Conservation (phyloP, 2,888 invertebrate species). For the Drosophila villosipedis region DNA sequence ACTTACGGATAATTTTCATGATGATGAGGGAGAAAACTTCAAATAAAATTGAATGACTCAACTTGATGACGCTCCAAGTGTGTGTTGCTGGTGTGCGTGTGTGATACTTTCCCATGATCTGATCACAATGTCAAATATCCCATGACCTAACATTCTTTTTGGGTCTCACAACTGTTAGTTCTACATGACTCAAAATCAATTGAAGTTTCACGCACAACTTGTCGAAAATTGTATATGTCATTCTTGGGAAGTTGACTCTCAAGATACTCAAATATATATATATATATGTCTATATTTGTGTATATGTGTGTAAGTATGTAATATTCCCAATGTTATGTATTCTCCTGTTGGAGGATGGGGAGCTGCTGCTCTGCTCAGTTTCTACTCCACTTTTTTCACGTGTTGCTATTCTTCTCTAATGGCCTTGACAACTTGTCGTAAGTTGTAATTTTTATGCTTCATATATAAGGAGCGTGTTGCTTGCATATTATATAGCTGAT, state of each 20-base stretch:
- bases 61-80: background rate
- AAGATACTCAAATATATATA: slow-evolving; percentile 2
- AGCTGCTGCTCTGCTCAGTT: background rate
- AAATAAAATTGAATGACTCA: background rate
- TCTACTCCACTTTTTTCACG: slow-evolving; percentile 1
- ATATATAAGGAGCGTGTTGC: slow-evolving; percentile 42
- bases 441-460: slow-evolving; percentile 63
- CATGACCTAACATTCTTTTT: slow-evolving; percentile 18
- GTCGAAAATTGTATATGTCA: slow-evolving; percentile 59
- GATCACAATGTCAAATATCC: slow-evolving; percentile 11
- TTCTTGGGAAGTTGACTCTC: slow-evolving; percentile 38
- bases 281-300: background rate
- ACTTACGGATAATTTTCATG: background rate
- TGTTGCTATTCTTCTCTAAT: slow-evolving; percentile 30
- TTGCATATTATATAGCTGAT: slow-evolving; percentile 66
- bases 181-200: slow-evolving; percentile 27
- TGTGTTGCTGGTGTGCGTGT: background rate
- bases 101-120: slow-evolving; percentile 17
- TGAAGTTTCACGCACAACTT: slow-evolving; percentile 54
- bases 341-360: background rate
- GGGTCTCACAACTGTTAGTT: slow-evolving; percentile 10
- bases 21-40: background rate
- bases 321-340: background rate
- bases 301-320: background rate
- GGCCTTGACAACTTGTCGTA: slow-evolving; percentile 66